These are phyloP conservation scores for Dendroctonus ponderosae DNA, from an alignment of 1,140 invertebrate species.

Conservation along the genomic window DNA sequence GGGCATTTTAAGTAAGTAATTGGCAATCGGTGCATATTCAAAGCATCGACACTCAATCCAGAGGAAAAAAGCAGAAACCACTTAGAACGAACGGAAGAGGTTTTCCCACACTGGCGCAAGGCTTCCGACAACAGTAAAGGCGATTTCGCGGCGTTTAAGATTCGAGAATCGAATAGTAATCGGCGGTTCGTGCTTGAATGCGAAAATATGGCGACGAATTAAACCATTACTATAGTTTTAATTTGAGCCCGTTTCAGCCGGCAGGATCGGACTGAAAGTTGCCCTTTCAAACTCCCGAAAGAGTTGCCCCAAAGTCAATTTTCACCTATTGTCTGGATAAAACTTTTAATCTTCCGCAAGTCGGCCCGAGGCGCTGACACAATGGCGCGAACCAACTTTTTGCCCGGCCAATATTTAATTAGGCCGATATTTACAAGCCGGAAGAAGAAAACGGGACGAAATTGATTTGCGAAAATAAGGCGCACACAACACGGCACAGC, in stretches of 20 bases:
- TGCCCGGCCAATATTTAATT: neutral
- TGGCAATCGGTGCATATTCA: too few relatives aligned
- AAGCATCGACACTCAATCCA: too few relatives aligned
- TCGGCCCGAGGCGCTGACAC: neutral
- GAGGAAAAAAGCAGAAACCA: too few relatives aligned
- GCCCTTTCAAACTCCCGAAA: too few relatives aligned
- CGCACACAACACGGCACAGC: neutral
- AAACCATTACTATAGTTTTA: slow-evolving; percentile 22
- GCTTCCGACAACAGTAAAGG: too few relatives aligned
- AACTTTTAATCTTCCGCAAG: slow-evolving; percentile 6
- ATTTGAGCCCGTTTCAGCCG: slow-evolving; percentile 6
- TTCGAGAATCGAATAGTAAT: slow-evolving; percentile 19
- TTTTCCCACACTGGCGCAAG: too few relatives aligned
- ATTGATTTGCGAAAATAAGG: neutral
- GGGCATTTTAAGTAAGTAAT: too few relatives aligned
- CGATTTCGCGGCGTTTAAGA: slow-evolving; percentile 3
- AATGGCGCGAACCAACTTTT: slow-evolving; percentile 1
- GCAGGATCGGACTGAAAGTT: slow-evolving; percentile 3
- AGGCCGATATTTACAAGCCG: neutral
- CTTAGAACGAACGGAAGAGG: too few relatives aligned
- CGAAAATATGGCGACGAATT: slow-evolving; percentile 22
- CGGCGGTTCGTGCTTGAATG: slow-evolving; percentile 20
- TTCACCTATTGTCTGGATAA: slow-evolving; percentile 9
- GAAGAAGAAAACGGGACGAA: neutral
- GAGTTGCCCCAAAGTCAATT: neutral